These are phyloP conservation scores for Solenodon paradoxus DNA, from an alignment of 2,113 vertebrate genomes.

Conservation along the genomic window DNA sequence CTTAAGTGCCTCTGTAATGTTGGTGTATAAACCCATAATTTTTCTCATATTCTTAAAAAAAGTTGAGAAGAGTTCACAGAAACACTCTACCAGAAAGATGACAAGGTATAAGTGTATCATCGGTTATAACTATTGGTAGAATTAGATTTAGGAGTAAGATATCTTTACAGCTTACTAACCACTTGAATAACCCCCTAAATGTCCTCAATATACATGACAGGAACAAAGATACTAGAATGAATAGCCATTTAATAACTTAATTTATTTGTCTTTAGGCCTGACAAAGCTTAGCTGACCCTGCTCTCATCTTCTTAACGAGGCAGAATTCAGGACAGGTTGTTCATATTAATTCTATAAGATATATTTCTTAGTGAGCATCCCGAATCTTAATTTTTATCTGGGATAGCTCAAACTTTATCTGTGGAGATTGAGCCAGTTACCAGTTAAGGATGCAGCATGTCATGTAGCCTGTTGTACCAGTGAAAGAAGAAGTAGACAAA, in stretches of 20 bases:
- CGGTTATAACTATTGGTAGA: neutral
- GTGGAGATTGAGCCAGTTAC: neutral
- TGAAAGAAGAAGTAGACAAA: neutral
- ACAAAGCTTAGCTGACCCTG: neutral
- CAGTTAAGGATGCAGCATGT: neutral
- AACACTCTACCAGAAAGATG: neutral
- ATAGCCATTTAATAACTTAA: neutral
- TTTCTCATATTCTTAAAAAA: conserved; percentile 6
- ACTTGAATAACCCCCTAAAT: neutral
- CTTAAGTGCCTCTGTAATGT: neutral
- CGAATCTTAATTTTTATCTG: neutral
- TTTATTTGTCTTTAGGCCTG: neutral
- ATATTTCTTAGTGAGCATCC: neutral
- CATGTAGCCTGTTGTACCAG: neutral
- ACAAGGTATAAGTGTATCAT: neutral
- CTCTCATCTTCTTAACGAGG: neutral
- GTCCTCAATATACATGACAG: neutral
- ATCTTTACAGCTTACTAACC: neutral
- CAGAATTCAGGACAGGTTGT: neutral
- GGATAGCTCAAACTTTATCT: neutral
- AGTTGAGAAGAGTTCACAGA: neutral
- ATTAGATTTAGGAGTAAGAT: neutral
- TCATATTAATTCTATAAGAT: neutral
- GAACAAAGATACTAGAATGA: neutral
- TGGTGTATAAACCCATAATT: neutral